phyloP scores from a whole-genome alignment of 2,888 invertebrate genomes.

The Marronus borbonicus region DNA sequence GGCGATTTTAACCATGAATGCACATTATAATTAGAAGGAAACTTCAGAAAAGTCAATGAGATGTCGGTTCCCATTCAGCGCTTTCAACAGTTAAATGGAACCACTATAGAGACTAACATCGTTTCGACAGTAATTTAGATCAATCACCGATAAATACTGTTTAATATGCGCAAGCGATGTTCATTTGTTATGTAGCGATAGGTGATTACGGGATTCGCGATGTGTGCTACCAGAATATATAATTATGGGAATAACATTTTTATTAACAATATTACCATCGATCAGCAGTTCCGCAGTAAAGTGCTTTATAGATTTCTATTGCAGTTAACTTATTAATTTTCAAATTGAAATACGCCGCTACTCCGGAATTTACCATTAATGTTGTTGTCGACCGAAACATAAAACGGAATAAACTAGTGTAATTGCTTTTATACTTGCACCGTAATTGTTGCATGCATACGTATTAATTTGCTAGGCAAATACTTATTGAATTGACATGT shows the following conservation, averaged over 20 bases:
- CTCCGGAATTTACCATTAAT: too few species aligned
- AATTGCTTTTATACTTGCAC: conserved; percentile 4
- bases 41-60: too few species aligned
- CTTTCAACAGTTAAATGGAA: too few species aligned
- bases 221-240: background rate
- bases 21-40: too few species aligned
- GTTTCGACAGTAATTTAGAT: conserved; percentile 3
- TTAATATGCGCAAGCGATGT: conserved; percentile 6
- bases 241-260: conserved; percentile 1
- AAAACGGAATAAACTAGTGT: background rate
- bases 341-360: too few species aligned
- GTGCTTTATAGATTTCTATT: too few species aligned
- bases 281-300: background rate
- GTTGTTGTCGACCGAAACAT: background rate
- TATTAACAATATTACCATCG: background rate
- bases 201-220: conserved; percentile 2
- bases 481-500: background rate
- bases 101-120: background rate
- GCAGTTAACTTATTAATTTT: too few species aligned
- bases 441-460: background rate
- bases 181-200: background rate
- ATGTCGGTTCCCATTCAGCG: too few species aligned
- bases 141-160: background rate
- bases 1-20: too few species aligned
- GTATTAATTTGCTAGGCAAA: background rate